Percentiles rank a stretch among this genome's conserved stretches.
Evolutionary conservation across 2,888 invertebrate species (phyloP).

Genomic region (Dynastes tityus): DNA sequence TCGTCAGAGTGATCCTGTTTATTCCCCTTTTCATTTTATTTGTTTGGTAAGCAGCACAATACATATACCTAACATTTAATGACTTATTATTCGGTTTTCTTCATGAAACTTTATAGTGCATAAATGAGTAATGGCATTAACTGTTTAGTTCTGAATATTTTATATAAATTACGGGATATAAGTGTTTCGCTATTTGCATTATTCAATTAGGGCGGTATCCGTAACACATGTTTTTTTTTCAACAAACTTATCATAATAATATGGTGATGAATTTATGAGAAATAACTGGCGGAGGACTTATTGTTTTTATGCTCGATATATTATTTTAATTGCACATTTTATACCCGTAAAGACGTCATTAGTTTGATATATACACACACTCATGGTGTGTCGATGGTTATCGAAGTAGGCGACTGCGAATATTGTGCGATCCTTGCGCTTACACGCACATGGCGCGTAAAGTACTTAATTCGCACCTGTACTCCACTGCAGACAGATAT

Average conservation of each 20-base stretch:
- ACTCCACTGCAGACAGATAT: not conserved
- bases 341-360: conserved; percentile 24
- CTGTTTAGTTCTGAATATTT: too few species aligned
- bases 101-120: not conserved
- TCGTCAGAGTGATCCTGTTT: too few species aligned
- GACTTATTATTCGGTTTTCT: not conserved
- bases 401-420: conserved; percentile 8
- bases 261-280: conserved; percentile 7
- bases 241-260: not conserved
- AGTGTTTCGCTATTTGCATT: not conserved
- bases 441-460: conserved; percentile 15
- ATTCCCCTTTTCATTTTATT: too few species aligned
- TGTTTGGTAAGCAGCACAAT: too few species aligned
- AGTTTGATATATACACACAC: conserved; percentile 17
- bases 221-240: conserved; percentile 9
- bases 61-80: too few species aligned
- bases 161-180: too few species aligned
- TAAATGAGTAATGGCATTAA: too few species aligned
- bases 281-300: not conserved
- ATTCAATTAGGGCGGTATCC: not conserved
- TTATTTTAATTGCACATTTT: conserved; percentile 14
- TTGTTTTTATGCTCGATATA: conserved; percentile 26
- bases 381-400: not conserved
- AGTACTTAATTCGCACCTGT: conserved; percentile 46
- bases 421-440: not conserved